Conservation (phyloP, 1,140 invertebrate genomes). For the Listronotus oregonensis region DNA sequence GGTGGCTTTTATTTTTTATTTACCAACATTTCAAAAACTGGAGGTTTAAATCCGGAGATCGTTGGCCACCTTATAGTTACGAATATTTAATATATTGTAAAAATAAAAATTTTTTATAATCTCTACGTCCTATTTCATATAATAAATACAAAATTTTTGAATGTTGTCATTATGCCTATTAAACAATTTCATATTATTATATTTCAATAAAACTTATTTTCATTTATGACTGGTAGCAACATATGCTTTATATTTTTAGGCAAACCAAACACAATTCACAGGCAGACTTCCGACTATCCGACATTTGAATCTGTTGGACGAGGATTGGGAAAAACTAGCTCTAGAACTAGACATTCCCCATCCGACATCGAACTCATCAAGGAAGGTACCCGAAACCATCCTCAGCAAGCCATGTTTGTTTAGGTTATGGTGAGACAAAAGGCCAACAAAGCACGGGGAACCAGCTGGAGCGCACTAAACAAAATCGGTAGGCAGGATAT, state of each 20-base stretch:
- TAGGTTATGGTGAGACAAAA: conserved; percentile 68
- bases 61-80: too few relatives aligned
- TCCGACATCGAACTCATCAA: conserved; percentile 72
- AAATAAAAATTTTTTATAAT: too few relatives aligned
- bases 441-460: conserved; percentile 74
- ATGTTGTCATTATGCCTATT: too few relatives aligned
- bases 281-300: conserved; percentile 77
- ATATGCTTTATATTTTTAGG: conserved; percentile 37
- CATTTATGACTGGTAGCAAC: too few relatives aligned
- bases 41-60: too few relatives aligned
- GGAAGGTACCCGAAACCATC: conserved; percentile 67
- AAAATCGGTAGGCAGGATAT: conserved; percentile 79
- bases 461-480: conserved; percentile 72
- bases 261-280: conserved; percentile 71
- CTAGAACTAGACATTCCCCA: conserved; percentile 68
- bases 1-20: too few relatives aligned
- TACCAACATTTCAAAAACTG: too few relatives aligned
- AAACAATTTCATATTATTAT: too few relatives aligned
- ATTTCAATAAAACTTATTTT: too few relatives aligned
- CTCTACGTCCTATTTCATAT: too few relatives aligned
- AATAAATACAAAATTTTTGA: too few relatives aligned
- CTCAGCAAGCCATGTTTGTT: conserved; percentile 77
- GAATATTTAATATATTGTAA: too few relatives aligned
- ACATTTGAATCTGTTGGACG: conserved; percentile 78
- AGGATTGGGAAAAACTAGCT: conserved; percentile 78